A percentile compares a stretch with the other conserved stretches of the same genome.
Conservation (phyloP, 2,113 vertebrate genomes). For the Onychostoma macrolepis region DNA sequence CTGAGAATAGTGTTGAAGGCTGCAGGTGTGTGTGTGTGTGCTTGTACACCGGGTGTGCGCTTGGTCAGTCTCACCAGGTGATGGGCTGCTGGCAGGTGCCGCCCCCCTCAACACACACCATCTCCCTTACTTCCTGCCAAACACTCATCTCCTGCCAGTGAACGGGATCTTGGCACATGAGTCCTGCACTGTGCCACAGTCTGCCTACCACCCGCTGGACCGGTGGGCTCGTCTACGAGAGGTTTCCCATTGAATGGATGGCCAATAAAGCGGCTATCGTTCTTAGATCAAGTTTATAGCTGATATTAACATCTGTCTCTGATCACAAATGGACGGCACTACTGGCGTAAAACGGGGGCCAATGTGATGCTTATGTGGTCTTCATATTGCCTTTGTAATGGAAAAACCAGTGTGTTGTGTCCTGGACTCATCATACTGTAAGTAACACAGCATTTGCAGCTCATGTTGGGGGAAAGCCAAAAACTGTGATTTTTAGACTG, state of each 20-base stretch:
- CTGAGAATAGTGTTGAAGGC: neutral
- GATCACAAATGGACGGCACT: neutral
- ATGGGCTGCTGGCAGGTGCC: conserved; percentile 51
- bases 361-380: neutral
- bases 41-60: conserved; percentile 29
- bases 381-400: neutral
- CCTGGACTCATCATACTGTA: neutral
- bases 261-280: neutral
- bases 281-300: neutral
- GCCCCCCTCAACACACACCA: conserved; percentile 40
- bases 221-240: conserved; percentile 1
- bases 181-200: conserved; percentile 31
- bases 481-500: neutral
- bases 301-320: neutral
- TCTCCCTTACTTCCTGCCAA: conserved; percentile 56
- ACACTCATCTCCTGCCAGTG: conserved; percentile 28
- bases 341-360: neutral
- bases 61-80: conserved; percentile 40
- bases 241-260: conserved; percentile 21
- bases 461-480: neutral
- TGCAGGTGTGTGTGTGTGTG: neutral
- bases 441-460: neutral
- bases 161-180: conserved; percentile 31
- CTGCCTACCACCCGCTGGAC: conserved; percentile 30
- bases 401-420: neutral